Conservation (phyloP, 1,140 invertebrate genomes). For the Mesaphorura yosii region DNA sequence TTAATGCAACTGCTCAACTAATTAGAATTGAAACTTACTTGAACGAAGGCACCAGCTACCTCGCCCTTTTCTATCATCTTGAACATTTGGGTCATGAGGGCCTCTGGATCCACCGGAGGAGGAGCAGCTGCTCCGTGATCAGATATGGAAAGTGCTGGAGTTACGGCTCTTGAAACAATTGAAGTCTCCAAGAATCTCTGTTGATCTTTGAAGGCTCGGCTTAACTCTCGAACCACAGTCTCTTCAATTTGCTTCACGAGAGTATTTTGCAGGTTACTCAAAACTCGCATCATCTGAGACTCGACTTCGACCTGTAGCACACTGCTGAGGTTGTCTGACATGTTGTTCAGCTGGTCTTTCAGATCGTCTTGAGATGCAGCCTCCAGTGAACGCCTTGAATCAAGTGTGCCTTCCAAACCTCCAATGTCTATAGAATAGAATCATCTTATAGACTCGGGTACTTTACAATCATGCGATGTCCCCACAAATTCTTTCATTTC, state of each 20-base stretch:
- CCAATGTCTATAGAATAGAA: conserved; percentile 20
- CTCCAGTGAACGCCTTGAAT: conserved; percentile 11
- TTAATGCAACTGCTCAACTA: too few relatives aligned
- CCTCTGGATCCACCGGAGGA: conserved; percentile 6
- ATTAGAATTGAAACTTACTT: conserved; percentile 6
- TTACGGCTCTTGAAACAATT: conserved; percentile 18
- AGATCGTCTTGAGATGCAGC: conserved; percentile 17
- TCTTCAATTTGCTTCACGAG: conserved; percentile 28
- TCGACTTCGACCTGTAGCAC: conserved; percentile 21
- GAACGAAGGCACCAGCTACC: conserved; percentile 21
- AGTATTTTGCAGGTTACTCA: conserved; percentile 17
- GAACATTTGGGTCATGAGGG: conserved; percentile 11
- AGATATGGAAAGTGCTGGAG: conserved; percentile 22
- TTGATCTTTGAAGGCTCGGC: conserved; percentile 24
- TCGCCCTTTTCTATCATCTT: conserved; percentile 20
- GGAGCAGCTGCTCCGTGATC: conserved; percentile 10
- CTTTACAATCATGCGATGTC: background rate
- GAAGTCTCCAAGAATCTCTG: conserved; percentile 26
- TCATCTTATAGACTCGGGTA: background rate
- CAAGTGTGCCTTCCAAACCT: conserved; percentile 18
- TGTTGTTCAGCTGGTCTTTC: conserved; percentile 2
- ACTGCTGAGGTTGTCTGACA: conserved; percentile 18
- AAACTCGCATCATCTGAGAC: conserved; percentile 17
- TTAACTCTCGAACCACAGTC: conserved; percentile 14
- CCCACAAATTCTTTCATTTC: background rate